Percentiles rank a stretch among this genome's conserved stretches.
phyloP scores from a whole-genome alignment of 1,140 invertebrate species.

The Daktulosphaira vitifoliae region DNA sequence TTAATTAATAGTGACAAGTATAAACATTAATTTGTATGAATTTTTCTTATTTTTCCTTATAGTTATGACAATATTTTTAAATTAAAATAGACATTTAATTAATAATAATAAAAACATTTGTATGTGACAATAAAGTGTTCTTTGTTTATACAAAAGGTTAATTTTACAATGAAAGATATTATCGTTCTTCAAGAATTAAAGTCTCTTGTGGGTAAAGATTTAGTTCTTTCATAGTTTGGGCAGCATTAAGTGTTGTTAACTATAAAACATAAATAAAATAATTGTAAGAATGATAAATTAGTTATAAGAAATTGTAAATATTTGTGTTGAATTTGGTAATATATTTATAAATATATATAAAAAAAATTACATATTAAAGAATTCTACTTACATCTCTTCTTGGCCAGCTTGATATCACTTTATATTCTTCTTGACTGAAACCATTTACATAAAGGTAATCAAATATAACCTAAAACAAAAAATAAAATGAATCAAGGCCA shows the following conservation, averaged over 20 bases:
- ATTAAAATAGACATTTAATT: constrained; percentile 16
- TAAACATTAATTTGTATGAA: too few species aligned
- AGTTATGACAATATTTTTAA: not conserved
- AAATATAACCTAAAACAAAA: constrained; percentile 60
- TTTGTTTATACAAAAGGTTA: too few species aligned
- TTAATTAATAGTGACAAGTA: too few species aligned
- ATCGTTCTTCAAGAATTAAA: constrained; percentile 83
- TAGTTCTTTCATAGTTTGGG: constrained; percentile 65
- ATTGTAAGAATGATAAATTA: not conserved
- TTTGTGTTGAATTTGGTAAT: too few species aligned
- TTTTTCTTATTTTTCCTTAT: too few species aligned
- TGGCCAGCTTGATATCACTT: constrained; percentile 85
- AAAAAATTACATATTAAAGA: too few species aligned
- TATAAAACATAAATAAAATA: constrained; percentile 46
- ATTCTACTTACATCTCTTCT: constrained; percentile 70
- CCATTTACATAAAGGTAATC: constrained; percentile 80
- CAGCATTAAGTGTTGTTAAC: constrained; percentile 68
- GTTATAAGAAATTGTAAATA: not conserved
- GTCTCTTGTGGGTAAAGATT: constrained; percentile 88
- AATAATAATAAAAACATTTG: too few species aligned
- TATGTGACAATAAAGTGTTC: too few species aligned
- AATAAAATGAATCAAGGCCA: too few species aligned
- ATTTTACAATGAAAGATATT: constrained; percentile 38
- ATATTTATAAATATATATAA: too few species aligned
- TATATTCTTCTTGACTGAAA: constrained; percentile 76